Evolutionary conservation across 1,140 invertebrate genomes (phyloP).

Genomic region (Euwallacea fornicatus): DNA sequence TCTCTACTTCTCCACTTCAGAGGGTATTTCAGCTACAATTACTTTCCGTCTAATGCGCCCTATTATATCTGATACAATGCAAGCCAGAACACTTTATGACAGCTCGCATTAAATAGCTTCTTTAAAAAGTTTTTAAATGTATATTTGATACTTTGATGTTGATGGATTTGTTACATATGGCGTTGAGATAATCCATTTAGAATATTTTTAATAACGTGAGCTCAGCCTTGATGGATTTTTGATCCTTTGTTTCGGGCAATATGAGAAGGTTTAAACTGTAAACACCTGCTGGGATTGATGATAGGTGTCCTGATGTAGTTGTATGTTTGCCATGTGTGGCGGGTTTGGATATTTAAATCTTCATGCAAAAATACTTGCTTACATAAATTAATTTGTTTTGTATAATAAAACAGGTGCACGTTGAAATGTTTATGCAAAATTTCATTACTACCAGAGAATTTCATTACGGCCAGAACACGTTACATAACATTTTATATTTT

Average conservation of each 20-base stretch:
- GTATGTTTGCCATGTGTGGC: too few relatives aligned
- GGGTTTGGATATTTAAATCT: too few relatives aligned
- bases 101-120: constrained; percentile 29
- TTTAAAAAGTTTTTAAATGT: constrained; percentile 10
- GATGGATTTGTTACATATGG: not conserved
- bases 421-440: constrained; percentile 27
- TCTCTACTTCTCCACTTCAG: constrained; percentile 13
- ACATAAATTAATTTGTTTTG: constrained; percentile 28
- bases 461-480: constrained; percentile 31
- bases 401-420: constrained; percentile 27
- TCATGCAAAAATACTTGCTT: not conserved
- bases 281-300: too few relatives aligned
- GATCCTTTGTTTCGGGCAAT: not conserved
- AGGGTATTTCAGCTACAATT: constrained; percentile 22
- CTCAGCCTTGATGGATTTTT: not conserved
- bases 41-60: constrained; percentile 15
- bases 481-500: constrained; percentile 33
- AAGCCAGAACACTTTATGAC: constrained; percentile 18
- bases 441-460: constrained; percentile 27
- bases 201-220: constrained; percentile 14
- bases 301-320: too few relatives aligned
- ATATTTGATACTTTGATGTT: too few relatives aligned
- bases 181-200: not conserved
- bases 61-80: constrained; percentile 28
- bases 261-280: too few relatives aligned